Evolutionary conservation across 2,888 invertebrate species (phyloP).

Genomic region (Scaptomyza cyrtandrae): DNA sequence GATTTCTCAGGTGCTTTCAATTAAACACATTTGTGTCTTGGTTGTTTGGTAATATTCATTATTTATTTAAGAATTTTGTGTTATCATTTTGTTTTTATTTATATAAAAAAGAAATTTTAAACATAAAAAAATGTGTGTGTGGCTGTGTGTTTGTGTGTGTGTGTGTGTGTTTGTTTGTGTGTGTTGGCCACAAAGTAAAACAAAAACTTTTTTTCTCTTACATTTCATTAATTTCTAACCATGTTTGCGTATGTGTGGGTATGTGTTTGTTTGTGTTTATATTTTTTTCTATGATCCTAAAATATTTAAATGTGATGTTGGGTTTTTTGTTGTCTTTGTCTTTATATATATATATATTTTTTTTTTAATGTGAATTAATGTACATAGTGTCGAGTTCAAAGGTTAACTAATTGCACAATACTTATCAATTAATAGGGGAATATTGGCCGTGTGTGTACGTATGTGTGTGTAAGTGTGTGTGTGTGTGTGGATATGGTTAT

Average conservation of each 20-base stretch:
- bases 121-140: slow-evolving; percentile 27
- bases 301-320: slow-evolving; percentile 56
- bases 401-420: slow-evolving; percentile 68
- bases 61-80: slow-evolving; percentile 60
- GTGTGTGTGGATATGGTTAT: slow-evolving; percentile 41
- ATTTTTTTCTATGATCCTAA: slow-evolving; percentile 38
- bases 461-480: slow-evolving; percentile 18
- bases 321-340: slow-evolving; percentile 2
- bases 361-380: slow-evolving; percentile 14
- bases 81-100: slow-evolving; percentile 42
- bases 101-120: slow-evolving; percentile 56
- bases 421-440: slow-evolving; percentile 62
- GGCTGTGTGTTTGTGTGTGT: not conserved
- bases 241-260: slow-evolving; percentile 34
- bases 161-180: slow-evolving; percentile 12
- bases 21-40: slow-evolving; percentile 52
- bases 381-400: slow-evolving; percentile 29
- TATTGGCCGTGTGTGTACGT: slow-evolving; percentile 27
- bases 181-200: slow-evolving; percentile 26
- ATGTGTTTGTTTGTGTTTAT: slow-evolving; percentile 19
- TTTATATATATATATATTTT: slow-evolving; percentile 16
- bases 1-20: slow-evolving; percentile 25
- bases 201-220: not conserved
- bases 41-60: slow-evolving; percentile 44
- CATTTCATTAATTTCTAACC: slow-evolving; percentile 35